These are phyloP conservation scores for Peucedramus taeniatus DNA, from an alignment of 2,113 vertebrate genomes.

Conservation along the genomic window DNA sequence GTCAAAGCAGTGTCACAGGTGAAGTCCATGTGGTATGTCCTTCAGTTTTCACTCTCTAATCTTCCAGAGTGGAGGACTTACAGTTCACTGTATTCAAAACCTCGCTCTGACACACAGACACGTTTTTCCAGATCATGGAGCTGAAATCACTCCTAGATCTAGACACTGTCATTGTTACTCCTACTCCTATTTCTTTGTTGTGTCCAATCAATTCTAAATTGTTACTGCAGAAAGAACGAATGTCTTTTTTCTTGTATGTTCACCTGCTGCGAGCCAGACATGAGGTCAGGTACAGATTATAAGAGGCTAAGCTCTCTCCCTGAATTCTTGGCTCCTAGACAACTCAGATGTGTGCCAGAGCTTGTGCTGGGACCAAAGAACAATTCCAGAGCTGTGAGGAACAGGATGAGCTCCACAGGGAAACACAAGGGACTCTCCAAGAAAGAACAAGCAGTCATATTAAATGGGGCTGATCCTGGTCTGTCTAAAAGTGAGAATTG, in stretches of 20 bases:
- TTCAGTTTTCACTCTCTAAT: not conserved
- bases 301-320: not conserved
- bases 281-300: not conserved
- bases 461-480: not conserved
- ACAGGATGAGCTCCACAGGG: not conserved
- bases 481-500: not conserved
- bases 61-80: not conserved
- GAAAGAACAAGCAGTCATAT: not conserved
- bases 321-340: not conserved
- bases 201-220: not conserved
- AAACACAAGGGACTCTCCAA: not conserved
- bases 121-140: not conserved
- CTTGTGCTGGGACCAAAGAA: not conserved
- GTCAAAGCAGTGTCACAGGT: not conserved
- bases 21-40: not conserved
- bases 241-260: not conserved
- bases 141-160: not conserved
- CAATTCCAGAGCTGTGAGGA: not conserved
- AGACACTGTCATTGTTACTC: not conserved
- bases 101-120: accelerated
- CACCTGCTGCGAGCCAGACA: not conserved
- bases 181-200: not conserved
- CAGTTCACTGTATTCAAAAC: not conserved
- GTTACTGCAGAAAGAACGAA: not conserved
- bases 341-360: not conserved